Base-by-base conservation (phyloP, 2,888 invertebrate genomes). In the Acanthococcus lagerstroemiae region DNA sequence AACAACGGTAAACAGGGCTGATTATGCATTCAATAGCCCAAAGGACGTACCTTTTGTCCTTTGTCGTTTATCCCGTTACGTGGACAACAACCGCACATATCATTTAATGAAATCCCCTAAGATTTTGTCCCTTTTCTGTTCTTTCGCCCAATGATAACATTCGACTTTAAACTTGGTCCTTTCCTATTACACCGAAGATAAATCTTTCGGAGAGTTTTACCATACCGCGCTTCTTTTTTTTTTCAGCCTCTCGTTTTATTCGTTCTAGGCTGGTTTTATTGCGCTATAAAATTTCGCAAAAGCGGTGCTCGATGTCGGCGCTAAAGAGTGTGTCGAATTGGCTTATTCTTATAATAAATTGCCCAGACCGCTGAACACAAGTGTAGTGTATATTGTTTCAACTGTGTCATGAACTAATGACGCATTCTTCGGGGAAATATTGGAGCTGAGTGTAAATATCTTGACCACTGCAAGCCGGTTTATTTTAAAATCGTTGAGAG, bases 11-110 rank as follows among this genome's bases (percentile, higher is more conserved):
- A 61, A 61, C 61, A 37, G 19, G 17, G 61, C 61, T 54, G 61
- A 50, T 61, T 61, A 61, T 30, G 52, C 50, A 54, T 61, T 61
- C 52, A 61, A 61, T 61, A 30, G 61, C 52, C 61, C 27, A 61
- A 61, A 61, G 61, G 61, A 61, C 61, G 30, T 61, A 54, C 60
- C 61, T 54, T 61, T 61, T 61, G 61, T 61, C 61, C 61, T 61
- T 61, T 61, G 52, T 52, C 61, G 61, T 61, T 61, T 27, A 50
- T 61, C 21, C 22, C 52, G 22, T 26, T 52, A n/a, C 22, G 26
- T 27, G 22, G 50, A 61, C 61, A 50, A 30, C 27, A 22, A 37
- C 27, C 52, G 61, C 61, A 50, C 61, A 61, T 52, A 61, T 61
- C 61, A 52, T 52, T 61, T 61, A 61, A 61, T 61, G 61, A 52